Evolutionary conservation across 2,888 invertebrate species (phyloP).

Genomic region (Hydrotaea cyrtoneurina): DNA sequence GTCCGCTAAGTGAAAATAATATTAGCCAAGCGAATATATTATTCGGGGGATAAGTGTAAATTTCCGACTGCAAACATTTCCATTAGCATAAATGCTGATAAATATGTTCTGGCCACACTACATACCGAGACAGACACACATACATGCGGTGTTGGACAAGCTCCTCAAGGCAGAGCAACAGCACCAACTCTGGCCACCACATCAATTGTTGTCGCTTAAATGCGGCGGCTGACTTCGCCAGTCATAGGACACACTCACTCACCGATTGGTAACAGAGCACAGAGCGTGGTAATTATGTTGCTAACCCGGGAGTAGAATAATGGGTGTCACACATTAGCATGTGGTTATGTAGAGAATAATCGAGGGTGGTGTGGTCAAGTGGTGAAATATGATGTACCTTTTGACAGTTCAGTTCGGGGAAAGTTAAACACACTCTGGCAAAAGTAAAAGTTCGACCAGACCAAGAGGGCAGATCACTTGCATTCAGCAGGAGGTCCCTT

Average conservation of each 20-base stretch:
- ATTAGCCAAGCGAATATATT: neutral
- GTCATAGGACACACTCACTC: neutral
- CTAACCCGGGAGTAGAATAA: constrained; percentile 12
- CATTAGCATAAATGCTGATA: constrained; percentile 61
- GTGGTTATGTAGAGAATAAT: neutral
- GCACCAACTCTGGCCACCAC: neutral
- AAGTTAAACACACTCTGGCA: too few species aligned
- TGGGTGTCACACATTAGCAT: constrained; percentile 37
- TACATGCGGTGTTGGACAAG: neutral
- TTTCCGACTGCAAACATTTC: constrained; percentile 62
- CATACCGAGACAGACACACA: too few species aligned
- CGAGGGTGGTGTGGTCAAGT: neutral
- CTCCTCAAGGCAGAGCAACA: constrained; percentile 1
- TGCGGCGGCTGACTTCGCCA: neutral
- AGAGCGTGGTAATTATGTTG: neutral
- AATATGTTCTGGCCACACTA: neutral
- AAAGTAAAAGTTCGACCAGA: too few species aligned
- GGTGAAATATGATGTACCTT: too few species aligned
- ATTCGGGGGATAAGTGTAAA: constrained; percentile 45
- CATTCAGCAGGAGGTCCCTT: too few species aligned
- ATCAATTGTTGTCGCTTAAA: neutral
- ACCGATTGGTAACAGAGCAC: neutral
- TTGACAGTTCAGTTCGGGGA: too few species aligned
- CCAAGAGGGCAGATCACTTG: too few species aligned
- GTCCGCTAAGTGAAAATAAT: constrained; percentile 50